These are phyloP conservation scores for Litocranius walleri DNA, from an alignment of 2,113 vertebrate species.

Conservation along the genomic window DNA sequence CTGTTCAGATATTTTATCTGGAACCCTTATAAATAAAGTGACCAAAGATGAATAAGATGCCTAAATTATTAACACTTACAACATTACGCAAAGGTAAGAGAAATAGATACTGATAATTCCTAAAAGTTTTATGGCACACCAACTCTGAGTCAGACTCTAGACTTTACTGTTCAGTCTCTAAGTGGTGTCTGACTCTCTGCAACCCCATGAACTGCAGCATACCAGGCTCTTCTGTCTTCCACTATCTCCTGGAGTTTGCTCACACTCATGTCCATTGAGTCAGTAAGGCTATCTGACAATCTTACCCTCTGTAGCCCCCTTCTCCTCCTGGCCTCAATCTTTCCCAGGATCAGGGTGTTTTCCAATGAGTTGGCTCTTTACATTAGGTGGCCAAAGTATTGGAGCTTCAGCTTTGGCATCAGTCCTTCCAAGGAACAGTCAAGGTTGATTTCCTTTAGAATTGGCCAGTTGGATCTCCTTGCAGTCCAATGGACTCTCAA, in stretches of 20 bases:
- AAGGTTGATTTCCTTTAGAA: background rate
- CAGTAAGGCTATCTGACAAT: background rate
- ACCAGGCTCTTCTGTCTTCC: background rate
- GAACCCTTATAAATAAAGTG: background rate
- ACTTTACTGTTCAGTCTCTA: background rate
- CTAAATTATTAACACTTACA: background rate
- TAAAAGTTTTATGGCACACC: background rate
- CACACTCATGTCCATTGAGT: background rate
- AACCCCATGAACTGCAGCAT: background rate
- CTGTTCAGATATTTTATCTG: background rate
- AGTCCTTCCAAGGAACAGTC: background rate
- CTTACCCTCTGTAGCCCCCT: background rate
- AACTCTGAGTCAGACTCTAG: background rate
- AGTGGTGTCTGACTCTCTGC: background rate
- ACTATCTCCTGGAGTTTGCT: background rate
- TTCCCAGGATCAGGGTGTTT: background rate
- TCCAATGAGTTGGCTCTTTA: background rate
- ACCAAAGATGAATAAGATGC: background rate
- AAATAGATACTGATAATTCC: background rate
- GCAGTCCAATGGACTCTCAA: background rate
- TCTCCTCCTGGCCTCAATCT: background rate
- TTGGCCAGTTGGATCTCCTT: background rate
- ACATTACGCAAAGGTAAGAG: background rate
- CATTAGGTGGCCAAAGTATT: background rate
- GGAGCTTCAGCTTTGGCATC: background rate